A percentile compares a stretch with the other conserved stretches of the same genome.
These are phyloP conservation scores for Drosophila trapezifrons DNA, from an alignment of 1,140 invertebrate species.

Conservation along the genomic window DNA sequence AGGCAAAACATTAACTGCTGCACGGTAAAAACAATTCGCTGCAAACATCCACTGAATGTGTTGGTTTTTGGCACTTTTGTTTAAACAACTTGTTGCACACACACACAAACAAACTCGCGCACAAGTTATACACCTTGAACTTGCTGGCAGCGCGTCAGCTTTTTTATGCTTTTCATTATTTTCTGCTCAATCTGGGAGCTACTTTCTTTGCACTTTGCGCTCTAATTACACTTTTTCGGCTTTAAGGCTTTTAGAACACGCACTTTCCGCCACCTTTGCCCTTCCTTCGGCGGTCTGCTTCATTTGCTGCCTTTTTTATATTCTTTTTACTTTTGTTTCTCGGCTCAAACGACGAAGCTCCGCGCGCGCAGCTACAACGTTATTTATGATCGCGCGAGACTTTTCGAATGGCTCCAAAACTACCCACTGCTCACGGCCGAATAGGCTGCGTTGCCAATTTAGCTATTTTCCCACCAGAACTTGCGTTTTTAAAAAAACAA, in stretches of 20 bases:
- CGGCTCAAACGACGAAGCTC: constrained; percentile 21
- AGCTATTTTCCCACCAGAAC: background rate
- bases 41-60: background rate
- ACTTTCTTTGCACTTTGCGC: constrained; percentile 10
- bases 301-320: background rate
- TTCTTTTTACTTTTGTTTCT: constrained; percentile 25
- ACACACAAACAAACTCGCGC: constrained; percentile 19
- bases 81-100: constrained; percentile 47
- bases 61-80: constrained; percentile 22
- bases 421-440: background rate
- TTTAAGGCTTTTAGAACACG: constrained; percentile 13
- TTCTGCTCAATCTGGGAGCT: background rate
- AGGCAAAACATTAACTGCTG: constrained; percentile 18
- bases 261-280: constrained; percentile 25
- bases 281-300: constrained; percentile 6
- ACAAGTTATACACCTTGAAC: constrained; percentile 61
- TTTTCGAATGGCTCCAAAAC: background rate
- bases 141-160: constrained; percentile 46
- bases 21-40: background rate
- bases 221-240: constrained; percentile 14
- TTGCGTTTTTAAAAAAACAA: too few relatives aligned
- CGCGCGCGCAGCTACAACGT: constrained; percentile 1
- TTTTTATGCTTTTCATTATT: constrained; percentile 23
- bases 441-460: background rate
- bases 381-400: background rate